Conservation (phyloP, 2,113 vertebrate species). For the Varanus komodoensis region DNA sequence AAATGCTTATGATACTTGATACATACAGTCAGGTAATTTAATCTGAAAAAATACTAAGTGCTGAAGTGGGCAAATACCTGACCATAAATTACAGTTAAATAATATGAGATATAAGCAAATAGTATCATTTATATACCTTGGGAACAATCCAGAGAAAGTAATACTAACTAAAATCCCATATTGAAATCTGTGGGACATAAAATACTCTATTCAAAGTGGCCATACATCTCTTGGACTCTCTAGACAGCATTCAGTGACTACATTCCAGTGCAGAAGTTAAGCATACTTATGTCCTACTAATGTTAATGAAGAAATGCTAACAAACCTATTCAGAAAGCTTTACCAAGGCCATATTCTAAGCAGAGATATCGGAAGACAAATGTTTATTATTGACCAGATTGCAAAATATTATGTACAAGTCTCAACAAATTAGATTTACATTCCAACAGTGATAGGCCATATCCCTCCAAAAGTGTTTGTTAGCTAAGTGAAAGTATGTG, state of each 20-base stretch:
- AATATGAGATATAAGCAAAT: constrained; percentile 7
- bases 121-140: constrained; percentile 9
- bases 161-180: background rate
- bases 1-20: constrained; percentile 2
- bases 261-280: background rate
- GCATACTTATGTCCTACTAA: background rate
- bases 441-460: background rate
- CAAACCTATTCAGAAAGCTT: background rate
- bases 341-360: background rate
- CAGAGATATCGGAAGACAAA: background rate
- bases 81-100: background rate
- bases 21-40: background rate
- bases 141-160: background rate
- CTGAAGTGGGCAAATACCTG: background rate
- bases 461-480: background rate
- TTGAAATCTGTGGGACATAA: background rate
- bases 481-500: background rate
- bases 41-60: background rate
- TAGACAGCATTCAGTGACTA: background rate
- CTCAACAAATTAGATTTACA: background rate
- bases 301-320: background rate
- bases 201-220: background rate
- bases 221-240: background rate
- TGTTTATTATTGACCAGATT: background rate
- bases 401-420: background rate